phyloP scores from a whole-genome alignment of 2,888 invertebrate genomes.

The Drosophila recens region DNA sequence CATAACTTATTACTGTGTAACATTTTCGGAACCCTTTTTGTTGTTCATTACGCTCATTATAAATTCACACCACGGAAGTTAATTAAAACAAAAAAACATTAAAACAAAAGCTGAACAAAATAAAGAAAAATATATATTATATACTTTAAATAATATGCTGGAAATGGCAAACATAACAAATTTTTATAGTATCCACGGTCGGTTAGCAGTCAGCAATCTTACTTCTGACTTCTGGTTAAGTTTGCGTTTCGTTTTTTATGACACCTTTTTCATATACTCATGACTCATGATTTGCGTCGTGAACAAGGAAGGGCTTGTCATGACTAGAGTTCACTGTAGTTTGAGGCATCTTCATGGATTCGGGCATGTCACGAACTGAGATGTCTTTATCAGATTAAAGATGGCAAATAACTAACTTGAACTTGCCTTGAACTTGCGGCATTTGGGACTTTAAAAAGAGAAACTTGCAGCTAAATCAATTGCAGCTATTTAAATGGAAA shows the following conservation, averaged over 20 bases:
- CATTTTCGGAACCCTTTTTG: slow-evolving; percentile 39
- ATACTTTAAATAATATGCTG: slow-evolving; percentile 49
- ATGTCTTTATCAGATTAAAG: slow-evolving; percentile 12
- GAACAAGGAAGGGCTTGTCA: slow-evolving; percentile 36
- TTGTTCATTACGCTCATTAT: slow-evolving; percentile 59
- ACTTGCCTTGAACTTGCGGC: slow-evolving; percentile 19
- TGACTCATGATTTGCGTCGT: slow-evolving; percentile 35
- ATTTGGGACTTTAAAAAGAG: slow-evolving; percentile 21
- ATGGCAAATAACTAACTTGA: slow-evolving; percentile 12
- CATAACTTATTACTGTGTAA: slow-evolving; percentile 17
- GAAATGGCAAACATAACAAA: slow-evolving; percentile 55
- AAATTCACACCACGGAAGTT: slow-evolving; percentile 66
- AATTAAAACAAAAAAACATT: slow-evolving; percentile 65
- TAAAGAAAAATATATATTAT: slow-evolving; percentile 37
- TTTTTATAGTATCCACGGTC: slow-evolving; percentile 45
- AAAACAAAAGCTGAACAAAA: slow-evolving; percentile 46
- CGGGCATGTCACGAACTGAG: slow-evolving; percentile 28
- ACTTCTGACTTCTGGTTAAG: slow-evolving; percentile 23
- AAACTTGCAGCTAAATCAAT: slow-evolving; percentile 20
- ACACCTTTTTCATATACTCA: slow-evolving; percentile 27
- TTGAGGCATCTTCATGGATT: not conserved
- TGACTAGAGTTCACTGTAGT: not conserved
- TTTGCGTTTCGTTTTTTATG: slow-evolving; percentile 40
- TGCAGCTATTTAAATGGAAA: slow-evolving; percentile 4
- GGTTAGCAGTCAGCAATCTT: slow-evolving; percentile 32